A percentile compares a stretch with the other conserved stretches of the same genome.
phyloP scores from a whole-genome alignment of 2,113 vertebrate genomes.

The Melanotaenia duboulayi region DNA sequence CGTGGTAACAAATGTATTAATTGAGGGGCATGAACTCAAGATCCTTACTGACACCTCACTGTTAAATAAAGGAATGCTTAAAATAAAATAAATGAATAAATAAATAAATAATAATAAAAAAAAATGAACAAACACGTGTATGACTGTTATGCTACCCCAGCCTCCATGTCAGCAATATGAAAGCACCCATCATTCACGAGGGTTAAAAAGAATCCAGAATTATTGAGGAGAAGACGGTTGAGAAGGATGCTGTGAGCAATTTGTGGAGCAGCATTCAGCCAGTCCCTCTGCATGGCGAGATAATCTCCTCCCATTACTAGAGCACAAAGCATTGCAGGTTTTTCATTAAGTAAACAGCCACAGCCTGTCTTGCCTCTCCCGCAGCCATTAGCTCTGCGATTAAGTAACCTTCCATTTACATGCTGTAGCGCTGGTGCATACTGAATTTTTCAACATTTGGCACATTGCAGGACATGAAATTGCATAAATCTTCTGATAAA shows the following conservation, averaged over 20 bases:
- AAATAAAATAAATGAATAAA: not conserved
- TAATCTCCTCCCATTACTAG: conserved; percentile 77
- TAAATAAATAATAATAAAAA: conserved; percentile 17
- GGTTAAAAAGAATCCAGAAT: conserved; percentile 56
- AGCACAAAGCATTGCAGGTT: conserved; percentile 73
- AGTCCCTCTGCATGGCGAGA: conserved; percentile 72
- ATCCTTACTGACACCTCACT: not conserved
- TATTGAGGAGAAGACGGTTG: conserved; percentile 18
- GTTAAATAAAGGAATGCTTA: not conserved
- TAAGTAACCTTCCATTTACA: conserved; percentile 69
- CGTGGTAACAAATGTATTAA: not conserved
- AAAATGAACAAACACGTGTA: not conserved
- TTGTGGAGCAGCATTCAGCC: conserved; percentile 67
- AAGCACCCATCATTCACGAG: conserved; percentile 17
- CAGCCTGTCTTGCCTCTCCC: conserved; percentile 61
- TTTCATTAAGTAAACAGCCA: conserved; percentile 73
- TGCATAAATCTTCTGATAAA: conserved; percentile 33
- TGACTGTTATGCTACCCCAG: not conserved
- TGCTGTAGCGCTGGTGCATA: conserved; percentile 23
- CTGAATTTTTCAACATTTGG: conserved; percentile 35
- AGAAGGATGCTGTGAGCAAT: conserved; percentile 50
- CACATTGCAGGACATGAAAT: conserved; percentile 20
- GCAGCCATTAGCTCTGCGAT: conserved; percentile 63
- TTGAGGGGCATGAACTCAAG: not conserved
- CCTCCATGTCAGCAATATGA: conserved; percentile 29